Base-by-base conservation (phyloP, 1,140 invertebrate species). In the Calephelis nemesis region DNA sequence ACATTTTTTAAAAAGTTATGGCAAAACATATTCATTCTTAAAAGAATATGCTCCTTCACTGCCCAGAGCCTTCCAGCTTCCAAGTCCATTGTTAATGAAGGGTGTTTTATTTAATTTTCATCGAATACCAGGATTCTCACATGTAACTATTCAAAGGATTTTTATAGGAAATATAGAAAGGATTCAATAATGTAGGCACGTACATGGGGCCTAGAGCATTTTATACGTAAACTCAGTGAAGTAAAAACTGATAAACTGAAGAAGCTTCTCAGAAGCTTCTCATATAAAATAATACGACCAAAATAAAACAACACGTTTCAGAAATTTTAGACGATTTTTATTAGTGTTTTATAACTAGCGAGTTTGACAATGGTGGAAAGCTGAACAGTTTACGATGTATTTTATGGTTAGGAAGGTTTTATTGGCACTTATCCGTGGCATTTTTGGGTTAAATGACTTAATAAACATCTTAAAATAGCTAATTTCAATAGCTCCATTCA, bases 301-400 rank as follows among this genome's bases (percentile, higher is more conserved):
- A 48, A 64, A 48, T 64, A 64, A 64, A 64, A 47, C 12, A 63
- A 49, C 45, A 47, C 63, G 19, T 63, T 7, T 45, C 49, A 42
- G 50, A 67, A 15, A 47, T 67, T 64, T 48, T 47, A 48, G 10
- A 30, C 7, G 49, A 45, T 11, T 45, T 67, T 67, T 58, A 58
- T 47, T 47, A 30, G 52, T 58, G 15, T 40, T 67, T 67, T 67
- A 67, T 67, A 47, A 50, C 63, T 52, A 47, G 30, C 19, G 39
- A 60, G 58, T 60, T 60, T 65, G 48, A 65, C 63, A 65, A 65
- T 40, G 30, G 63, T 50, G 30, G 40, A 42, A 39, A 65, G 30
- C 49, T 65, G 12, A 65, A 52, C 63, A 65, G 19, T 65, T 65
- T 65, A 65, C 63, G 66, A 68, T 47, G 63, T 10, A 42, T 65